These are phyloP conservation scores for Heliconius melpomene DNA, from an alignment of 1,140 invertebrate genomes.

Conservation along the genomic window DNA sequence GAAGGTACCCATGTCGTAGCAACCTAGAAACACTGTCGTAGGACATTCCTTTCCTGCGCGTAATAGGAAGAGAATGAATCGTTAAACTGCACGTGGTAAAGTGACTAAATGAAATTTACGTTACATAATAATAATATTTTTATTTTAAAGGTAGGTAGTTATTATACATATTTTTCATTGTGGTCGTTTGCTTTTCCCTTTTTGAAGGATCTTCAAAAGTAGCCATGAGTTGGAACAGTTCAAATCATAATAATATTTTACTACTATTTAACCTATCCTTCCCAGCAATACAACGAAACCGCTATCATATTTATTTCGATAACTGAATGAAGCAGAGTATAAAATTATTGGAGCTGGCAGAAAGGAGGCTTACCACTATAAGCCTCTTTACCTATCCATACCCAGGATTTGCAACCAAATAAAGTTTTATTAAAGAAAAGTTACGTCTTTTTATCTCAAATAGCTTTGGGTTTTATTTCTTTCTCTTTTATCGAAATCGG, in stretches of 20 bases:
- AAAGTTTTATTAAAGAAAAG: constrained; percentile 49
- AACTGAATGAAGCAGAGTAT: constrained; percentile 46
- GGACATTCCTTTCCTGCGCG: too few relatives aligned
- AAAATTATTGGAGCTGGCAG: constrained; percentile 52
- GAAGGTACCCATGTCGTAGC: too few relatives aligned
- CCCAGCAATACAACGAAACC: constrained; percentile 22
- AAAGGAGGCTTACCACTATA: constrained; percentile 56
- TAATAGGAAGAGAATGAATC: too few relatives aligned
- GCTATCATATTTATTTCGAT: constrained; percentile 45
- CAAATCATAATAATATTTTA: constrained; percentile 11
- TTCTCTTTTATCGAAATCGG: constrained; percentile 36
- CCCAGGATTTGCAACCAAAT: constrained; percentile 43
- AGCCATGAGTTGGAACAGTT: background rate
- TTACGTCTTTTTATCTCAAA: constrained; percentile 38
- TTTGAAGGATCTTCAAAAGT: background rate
- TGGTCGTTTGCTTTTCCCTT: background rate
- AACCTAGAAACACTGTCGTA: too few relatives aligned
- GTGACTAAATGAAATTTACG: too few relatives aligned
- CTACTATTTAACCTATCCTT: constrained; percentile 2
- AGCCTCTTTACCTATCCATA: constrained; percentile 56
- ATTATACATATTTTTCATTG: background rate
- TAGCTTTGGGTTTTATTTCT: constrained; percentile 37
- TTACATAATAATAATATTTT: too few relatives aligned
- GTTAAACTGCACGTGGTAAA: too few relatives aligned
- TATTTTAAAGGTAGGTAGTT: too few relatives aligned